Percentiles rank a stretch among this genome's conserved stretches.
Evolutionary conservation across 2,113 vertebrate genomes (phyloP).

Genomic region (Danionella cerebrum): DNA sequence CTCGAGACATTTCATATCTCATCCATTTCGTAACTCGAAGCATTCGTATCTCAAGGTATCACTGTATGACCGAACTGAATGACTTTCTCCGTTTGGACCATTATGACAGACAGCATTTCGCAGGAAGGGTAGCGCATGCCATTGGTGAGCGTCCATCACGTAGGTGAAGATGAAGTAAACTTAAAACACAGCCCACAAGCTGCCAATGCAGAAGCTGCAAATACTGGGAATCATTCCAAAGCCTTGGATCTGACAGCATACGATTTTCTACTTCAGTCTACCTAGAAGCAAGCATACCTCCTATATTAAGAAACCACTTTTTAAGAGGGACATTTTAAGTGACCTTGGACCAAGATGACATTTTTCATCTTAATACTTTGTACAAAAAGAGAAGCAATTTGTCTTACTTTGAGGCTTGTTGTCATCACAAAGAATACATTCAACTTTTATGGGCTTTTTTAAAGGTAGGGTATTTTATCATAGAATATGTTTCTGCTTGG

Average conservation of each 20-base stretch:
- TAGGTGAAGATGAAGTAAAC: no score
- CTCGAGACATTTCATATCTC: no score
- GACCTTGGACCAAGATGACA: slow-evolving; percentile 8
- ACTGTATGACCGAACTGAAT: no score
- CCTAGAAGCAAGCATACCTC: not conserved
- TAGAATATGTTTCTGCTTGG: not conserved
- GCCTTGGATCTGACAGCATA: not conserved
- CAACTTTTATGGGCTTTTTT: no score
- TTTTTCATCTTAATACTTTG: not conserved
- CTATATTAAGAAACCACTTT: not conserved
- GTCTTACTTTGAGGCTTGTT: slow-evolving; percentile 1
- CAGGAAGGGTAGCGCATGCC: no score
- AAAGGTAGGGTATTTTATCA: not conserved
- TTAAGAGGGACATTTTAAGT: not conserved
- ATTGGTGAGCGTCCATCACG: no score
- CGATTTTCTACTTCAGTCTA: not conserved
- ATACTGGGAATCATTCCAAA: not conserved
- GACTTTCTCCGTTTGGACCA: no score
- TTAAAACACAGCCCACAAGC: no score
- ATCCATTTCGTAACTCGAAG: no score
- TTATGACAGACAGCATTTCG: no score
- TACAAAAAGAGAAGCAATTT: not conserved
- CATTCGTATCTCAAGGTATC: no score
- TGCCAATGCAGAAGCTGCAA: not conserved
- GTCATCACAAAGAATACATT: not conserved